These are phyloP conservation scores for Microctenopoma lineatum DNA, from an alignment of 2,797 vertebrate genomes.

Conservation along the genomic window DNA sequence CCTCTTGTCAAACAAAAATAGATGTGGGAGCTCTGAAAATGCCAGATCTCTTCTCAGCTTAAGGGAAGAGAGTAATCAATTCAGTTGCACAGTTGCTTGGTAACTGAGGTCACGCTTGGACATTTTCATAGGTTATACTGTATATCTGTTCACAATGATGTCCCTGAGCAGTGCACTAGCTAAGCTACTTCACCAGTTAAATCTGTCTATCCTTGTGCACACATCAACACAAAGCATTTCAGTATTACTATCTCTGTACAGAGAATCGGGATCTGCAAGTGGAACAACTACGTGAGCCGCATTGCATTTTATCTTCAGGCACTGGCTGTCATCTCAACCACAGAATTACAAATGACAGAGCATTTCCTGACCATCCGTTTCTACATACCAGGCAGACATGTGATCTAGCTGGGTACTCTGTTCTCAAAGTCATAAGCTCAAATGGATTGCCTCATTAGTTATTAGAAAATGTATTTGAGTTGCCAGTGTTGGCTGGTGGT, in stretches of 20 bases:
- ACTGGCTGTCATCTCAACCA: slow-evolving; percentile 60
- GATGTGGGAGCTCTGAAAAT: slow-evolving; percentile 48
- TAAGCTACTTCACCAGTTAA: slow-evolving; percentile 63
- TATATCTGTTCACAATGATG: slow-evolving; percentile 67
- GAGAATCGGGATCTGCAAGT: slow-evolving; percentile 63
- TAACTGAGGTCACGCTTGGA: slow-evolving; percentile 71
- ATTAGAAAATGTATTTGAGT: no score
- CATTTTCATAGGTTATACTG: slow-evolving; percentile 69
- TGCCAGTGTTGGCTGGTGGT: no score
- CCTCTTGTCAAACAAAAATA: slow-evolving; percentile 43
- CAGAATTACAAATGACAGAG: slow-evolving; percentile 67
- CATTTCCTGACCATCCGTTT: slow-evolving; percentile 34
- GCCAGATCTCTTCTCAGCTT: slow-evolving; percentile 50
- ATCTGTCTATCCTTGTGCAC: slow-evolving; percentile 64
- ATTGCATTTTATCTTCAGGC: slow-evolving; percentile 72
- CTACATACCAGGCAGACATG: slow-evolving; percentile 33
- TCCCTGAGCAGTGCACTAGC: slow-evolving; percentile 68
- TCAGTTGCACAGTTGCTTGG: slow-evolving; percentile 70
- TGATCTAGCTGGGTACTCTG: slow-evolving; percentile 3
- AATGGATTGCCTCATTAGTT: neutral
- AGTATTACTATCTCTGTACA: slow-evolving; percentile 65
- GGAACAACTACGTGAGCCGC: slow-evolving; percentile 67
- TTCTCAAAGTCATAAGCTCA: slow-evolving; percentile 4
- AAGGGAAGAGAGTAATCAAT: slow-evolving; percentile 63
- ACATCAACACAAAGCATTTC: slow-evolving; percentile 72